Evolutionary conservation across 2,797 vertebrate genomes (phyloP).

Genomic region (Varecia variegata): DNA sequence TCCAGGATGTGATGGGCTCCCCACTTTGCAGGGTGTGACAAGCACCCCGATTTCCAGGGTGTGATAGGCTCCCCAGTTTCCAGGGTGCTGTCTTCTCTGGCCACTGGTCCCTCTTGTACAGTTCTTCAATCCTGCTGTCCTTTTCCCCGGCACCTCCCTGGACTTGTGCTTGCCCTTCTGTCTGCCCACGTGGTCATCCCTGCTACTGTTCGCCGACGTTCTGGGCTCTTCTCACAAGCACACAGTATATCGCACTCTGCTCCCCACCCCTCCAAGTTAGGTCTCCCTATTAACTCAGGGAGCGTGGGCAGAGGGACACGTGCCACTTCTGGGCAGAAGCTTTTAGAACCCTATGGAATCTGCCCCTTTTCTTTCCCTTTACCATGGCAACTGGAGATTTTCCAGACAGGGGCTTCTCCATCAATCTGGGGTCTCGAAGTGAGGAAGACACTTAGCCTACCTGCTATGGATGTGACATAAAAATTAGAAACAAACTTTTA

Average conservation of each 20-base stretch:
- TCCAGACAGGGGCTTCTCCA: neutral
- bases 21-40: neutral
- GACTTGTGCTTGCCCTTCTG: no score
- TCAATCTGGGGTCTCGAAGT: neutral
- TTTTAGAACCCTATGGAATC: neutral
- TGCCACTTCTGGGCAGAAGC: neutral
- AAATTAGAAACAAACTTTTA: neutral
- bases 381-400: neutral
- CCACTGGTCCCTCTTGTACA: no score
- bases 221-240: neutral
- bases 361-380: neutral
- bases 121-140: no score
- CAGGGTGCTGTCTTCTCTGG: neutral
- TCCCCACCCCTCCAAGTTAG: neutral
- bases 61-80: neutral
- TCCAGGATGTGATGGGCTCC: neutral
- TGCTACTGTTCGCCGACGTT: neutral
- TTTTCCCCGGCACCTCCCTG: accelerated
- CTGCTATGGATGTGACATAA: neutral
- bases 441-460: neutral
- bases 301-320: constrained; percentile 6
- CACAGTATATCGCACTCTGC: accelerated
- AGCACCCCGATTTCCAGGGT: neutral
- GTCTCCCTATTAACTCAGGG: constrained; percentile 18
- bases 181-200: accelerated